Percentiles rank a stretch among this genome's conserved stretches.
phyloP scores from a whole-genome alignment of 2,888 invertebrate species.

The Apotomis turbidana region DNA sequence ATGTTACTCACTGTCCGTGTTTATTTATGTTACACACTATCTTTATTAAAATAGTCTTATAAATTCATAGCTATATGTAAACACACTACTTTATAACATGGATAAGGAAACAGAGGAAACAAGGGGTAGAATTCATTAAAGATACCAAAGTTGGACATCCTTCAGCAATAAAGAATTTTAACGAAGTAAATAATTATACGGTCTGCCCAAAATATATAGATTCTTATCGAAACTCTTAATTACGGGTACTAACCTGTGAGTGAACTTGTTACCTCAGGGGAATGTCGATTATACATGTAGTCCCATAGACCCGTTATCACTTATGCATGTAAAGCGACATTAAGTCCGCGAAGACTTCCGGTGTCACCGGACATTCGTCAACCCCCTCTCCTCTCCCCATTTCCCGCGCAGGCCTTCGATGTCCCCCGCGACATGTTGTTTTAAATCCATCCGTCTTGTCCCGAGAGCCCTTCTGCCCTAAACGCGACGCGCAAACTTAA shows the following conservation, averaged over 20 bases:
- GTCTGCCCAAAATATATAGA: no score
- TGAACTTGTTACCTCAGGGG: no score
- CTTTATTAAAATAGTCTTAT: not conserved
- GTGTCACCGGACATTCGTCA: slow-evolving; percentile 28
- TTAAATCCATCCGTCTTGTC: slow-evolving; percentile 41
- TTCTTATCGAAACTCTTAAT: not conserved
- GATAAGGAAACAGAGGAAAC: no score
- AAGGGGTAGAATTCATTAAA: no score
- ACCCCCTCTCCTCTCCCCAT: slow-evolving; percentile 11
- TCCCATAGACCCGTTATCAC: not conserved
- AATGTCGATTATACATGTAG: no score
- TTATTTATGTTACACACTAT: no score
- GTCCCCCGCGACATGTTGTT: slow-evolving; percentile 38
- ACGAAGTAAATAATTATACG: no score
- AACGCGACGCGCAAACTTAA: slow-evolving; percentile 19
- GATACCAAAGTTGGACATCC: no score
- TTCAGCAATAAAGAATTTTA: no score
- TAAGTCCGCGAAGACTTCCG: slow-evolving; percentile 26
- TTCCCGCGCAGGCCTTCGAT: not conserved
- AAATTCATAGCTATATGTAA: not conserved
- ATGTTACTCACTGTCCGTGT: no score
- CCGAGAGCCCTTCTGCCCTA: slow-evolving; percentile 28
- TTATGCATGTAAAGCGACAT: slow-evolving; percentile 38
- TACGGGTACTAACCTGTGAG: no score
- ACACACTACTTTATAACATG: no score